Evolutionary conservation across 2,113 vertebrate genomes (phyloP), one percentile per base, ranked within the genome.

Genomic region (Chaetodon trifascialis): DNA sequence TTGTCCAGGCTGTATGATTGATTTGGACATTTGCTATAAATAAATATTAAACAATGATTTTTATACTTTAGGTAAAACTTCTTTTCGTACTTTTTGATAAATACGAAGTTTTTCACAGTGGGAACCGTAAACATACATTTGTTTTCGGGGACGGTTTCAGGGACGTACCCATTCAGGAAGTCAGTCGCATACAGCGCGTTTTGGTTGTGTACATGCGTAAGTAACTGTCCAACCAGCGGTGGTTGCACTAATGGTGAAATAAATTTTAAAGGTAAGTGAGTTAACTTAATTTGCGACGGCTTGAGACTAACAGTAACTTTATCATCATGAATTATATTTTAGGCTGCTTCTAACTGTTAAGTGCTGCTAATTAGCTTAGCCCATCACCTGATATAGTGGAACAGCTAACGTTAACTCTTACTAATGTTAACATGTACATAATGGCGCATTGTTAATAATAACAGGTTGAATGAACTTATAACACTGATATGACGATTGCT

Each of bases 141-240:
- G 66, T 72, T 5, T 4, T 4, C 0, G 65, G 79, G 88, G 74
- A 84, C 1, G 6, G 2, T 21, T 76, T 67, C 49, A 0, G 1
- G 0, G 23, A 80, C 79, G 91, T 11, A 92, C 92, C 36, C 1
- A 71, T 73, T 42, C 83, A 73, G 94, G 94, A 94, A 95, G 85
- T 88, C 5, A 0, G 62, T 89, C 91, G 91, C 74, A n/a, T 9
- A 1, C 66, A 78, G 46, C 83, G 83, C 91, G 94, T 93, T 88
- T 80, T 87, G n/a, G 12, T 89, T 88, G 86, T 90, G 89, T 88
- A 85, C 89, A 86, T 89, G 89, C 55, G 11, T 75, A 52, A 51
- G 15, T 2, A 25, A 6, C 25, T 6, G 4, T 72, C 21, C 2
- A 5, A 73, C 21, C 3, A 40, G 8, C 11, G 11, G 11, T 40